These are phyloP conservation scores for Bombus superbus DNA, from an alignment of 1,140 invertebrate species.

Conservation along the genomic window DNA sequence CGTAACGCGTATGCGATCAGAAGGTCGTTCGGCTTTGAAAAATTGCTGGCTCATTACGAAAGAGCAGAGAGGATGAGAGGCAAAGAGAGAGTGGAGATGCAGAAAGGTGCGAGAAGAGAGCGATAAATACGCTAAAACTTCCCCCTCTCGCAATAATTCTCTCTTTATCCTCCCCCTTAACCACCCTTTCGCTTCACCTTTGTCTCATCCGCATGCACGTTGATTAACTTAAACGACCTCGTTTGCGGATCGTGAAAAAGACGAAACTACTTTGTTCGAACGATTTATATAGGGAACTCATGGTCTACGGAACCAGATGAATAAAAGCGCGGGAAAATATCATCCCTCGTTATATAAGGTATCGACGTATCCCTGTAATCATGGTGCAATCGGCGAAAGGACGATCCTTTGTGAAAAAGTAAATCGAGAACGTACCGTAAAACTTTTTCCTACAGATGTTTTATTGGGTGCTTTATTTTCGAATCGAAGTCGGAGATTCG, in stretches of 20 bases:
- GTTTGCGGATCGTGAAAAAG: conserved; percentile 32
- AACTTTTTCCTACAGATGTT: too few species aligned
- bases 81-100: too few species aligned
- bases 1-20: conserved; percentile 71
- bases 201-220: conserved; percentile 17
- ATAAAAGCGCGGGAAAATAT: neutral
- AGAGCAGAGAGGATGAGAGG: conserved; percentile 17
- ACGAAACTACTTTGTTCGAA: conserved; percentile 4
- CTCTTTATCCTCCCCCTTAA: neutral
- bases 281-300: conserved; percentile 26
- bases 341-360: neutral
- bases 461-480: too few species aligned
- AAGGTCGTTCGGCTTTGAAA: conserved; percentile 68
- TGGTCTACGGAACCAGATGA: neutral
- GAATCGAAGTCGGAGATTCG: too few species aligned
- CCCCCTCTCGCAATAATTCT: conserved; percentile 45
- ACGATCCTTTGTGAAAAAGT: neutral
- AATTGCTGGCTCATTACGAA: conserved; percentile 66
- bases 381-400: too few species aligned
- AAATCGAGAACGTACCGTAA: neutral
- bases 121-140: conserved; percentile 54
- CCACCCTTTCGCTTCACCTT: neutral
- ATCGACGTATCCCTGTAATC: too few species aligned
- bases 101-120: neutral
- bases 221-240: conserved; percentile 57